phyloP scores from a whole-genome alignment of 2,797 vertebrate genomes.

The Antennarius maculatus region DNA sequence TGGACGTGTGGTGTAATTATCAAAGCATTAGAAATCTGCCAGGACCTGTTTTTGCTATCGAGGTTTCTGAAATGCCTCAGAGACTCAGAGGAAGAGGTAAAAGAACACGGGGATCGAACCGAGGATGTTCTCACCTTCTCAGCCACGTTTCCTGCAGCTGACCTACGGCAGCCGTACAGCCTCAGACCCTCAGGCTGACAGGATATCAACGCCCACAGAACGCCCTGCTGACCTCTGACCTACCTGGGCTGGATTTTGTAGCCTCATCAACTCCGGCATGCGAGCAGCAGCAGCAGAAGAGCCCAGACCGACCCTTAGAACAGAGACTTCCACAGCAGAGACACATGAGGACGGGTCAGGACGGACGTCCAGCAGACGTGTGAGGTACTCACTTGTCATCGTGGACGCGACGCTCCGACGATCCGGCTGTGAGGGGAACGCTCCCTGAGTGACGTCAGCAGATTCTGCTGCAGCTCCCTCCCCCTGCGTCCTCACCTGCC shows the following conservation, averaged over 20 bases:
- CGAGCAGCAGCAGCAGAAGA: constrained; percentile 60
- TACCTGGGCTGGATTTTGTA: constrained; percentile 66
- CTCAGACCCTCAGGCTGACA: background rate
- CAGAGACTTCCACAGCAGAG: constrained; percentile 45
- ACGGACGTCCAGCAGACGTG: background rate
- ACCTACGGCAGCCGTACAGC: background rate
- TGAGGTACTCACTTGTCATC: constrained; percentile 69
- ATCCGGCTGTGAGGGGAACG: constrained; percentile 8
- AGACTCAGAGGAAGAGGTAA: constrained; percentile 5
- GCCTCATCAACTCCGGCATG: constrained; percentile 58
- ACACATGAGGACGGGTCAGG: background rate
- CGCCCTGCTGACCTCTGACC: constrained; percentile 18
- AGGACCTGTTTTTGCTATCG: constrained; percentile 28
- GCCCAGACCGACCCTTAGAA: constrained; percentile 56
- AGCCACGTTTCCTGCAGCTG: background rate
- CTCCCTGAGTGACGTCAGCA: background rate
- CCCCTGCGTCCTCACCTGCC: constrained; percentile 37
- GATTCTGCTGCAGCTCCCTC: constrained; percentile 25
- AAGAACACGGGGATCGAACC: background rate
- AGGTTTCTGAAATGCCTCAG: constrained; percentile 10
- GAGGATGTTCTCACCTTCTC: background rate
- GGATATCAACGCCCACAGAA: background rate
- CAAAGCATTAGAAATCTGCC: background rate
- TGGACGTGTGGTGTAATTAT: background rate
- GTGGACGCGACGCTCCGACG: constrained; percentile 52